A percentile compares a stretch with the other conserved stretches of the same genome.
These are phyloP conservation scores for Xylota sylvarum DNA, from an alignment of 2,888 invertebrate species.

Conservation along the genomic window DNA sequence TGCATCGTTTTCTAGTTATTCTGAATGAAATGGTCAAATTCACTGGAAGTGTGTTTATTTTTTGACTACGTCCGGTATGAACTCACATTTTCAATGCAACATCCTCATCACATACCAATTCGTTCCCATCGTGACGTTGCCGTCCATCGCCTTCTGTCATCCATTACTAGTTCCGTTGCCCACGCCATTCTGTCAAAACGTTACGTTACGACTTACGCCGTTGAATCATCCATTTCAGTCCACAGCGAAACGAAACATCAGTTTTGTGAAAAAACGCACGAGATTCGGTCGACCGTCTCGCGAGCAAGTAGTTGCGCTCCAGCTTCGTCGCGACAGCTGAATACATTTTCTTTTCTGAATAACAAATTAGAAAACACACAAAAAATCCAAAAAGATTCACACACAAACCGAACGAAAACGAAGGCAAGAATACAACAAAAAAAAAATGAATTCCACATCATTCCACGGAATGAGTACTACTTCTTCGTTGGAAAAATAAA, in stretches of 20 bases:
- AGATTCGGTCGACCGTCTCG: slow-evolving; percentile 40
- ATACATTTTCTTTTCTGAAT: neutral
- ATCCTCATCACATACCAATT: slow-evolving; percentile 5
- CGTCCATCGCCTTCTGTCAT: slow-evolving; percentile 24
- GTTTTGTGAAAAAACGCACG: slow-evolving; percentile 22
- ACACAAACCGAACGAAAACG: slow-evolving; percentile 9
- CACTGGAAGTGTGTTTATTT: no score
- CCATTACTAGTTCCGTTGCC: slow-evolving; percentile 21
- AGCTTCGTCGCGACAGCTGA: slow-evolving; percentile 31
- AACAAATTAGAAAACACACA: slow-evolving; percentile 15
- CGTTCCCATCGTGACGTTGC: neutral
- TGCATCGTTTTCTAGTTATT: no score
- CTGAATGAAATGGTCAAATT: no score
- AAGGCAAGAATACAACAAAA: neutral
- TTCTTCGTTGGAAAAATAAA: slow-evolving; percentile 1
- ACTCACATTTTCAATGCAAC: neutral
- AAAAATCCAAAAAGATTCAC: neutral
- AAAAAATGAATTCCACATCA: slow-evolving; percentile 45
- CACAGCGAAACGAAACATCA: slow-evolving; percentile 33
- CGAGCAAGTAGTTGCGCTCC: slow-evolving; percentile 43
- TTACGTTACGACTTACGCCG: slow-evolving; percentile 9
- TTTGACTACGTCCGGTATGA: no score
- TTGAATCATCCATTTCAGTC: slow-evolving; percentile 27
- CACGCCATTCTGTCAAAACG: slow-evolving; percentile 10
- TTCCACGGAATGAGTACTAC: slow-evolving; percentile 40